Conservation (phyloP, 2,113 vertebrate species). For the Galeopterus variegatus region DNA sequence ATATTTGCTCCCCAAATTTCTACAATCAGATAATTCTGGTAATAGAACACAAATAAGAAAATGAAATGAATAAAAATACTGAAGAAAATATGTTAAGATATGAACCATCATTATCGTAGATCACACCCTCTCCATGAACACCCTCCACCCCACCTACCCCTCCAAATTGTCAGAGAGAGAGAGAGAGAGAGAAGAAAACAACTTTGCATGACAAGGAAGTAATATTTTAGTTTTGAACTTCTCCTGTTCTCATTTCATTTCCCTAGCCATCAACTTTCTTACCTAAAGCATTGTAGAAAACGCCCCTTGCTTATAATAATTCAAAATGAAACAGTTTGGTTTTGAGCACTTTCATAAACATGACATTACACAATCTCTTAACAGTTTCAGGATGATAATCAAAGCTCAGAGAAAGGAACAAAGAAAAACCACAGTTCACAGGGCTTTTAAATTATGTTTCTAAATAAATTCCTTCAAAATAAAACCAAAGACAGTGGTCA, state of each 20-base stretch:
- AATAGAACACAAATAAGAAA: not conserved
- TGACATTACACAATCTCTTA: not conserved
- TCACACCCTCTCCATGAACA: not conserved
- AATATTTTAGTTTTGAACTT: conserved; percentile 44
- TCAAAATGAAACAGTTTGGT: not conserved
- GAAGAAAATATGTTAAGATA: conserved; percentile 17
- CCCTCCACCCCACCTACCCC: too few species aligned
- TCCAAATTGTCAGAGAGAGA: not conserved
- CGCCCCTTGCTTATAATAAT: not conserved
- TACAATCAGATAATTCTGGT: conserved; percentile 50
- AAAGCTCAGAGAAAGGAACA: not conserved
- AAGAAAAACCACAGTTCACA: conserved; percentile 28
- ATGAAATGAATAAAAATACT: not conserved
- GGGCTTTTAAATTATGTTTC: conserved; percentile 9
- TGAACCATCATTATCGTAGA: not conserved
- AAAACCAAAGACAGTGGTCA: not conserved
- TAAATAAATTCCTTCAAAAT: conserved; percentile 12
- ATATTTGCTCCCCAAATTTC: conserved; percentile 11
- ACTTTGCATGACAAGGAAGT: not conserved
- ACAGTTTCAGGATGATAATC: not conserved
- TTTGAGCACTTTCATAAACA: conserved; percentile 7
- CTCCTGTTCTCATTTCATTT: not conserved
- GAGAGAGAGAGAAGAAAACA: not conserved
- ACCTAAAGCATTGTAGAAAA: not conserved
- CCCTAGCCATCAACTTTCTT: conserved; percentile 27